These are phyloP conservation scores for Caloenas nicobarica DNA, from an alignment of 2,113 vertebrate species.

Conservation along the genomic window DNA sequence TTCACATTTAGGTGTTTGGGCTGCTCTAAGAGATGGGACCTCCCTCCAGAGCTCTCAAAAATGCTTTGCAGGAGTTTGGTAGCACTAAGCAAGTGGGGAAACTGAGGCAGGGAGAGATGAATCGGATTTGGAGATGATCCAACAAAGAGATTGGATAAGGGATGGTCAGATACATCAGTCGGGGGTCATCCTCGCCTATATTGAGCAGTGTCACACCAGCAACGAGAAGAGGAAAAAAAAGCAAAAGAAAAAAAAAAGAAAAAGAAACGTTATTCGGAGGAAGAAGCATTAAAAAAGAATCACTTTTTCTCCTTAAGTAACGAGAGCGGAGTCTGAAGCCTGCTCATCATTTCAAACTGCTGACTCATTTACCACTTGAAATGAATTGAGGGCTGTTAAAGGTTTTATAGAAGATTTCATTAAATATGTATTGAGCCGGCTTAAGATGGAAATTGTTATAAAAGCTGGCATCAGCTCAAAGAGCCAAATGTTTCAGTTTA, in stretches of 20 bases:
- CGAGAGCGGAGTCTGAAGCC: slow-evolving; percentile 46
- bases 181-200: too few species aligned
- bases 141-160: background rate
- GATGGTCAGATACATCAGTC: background rate
- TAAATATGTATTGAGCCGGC: slow-evolving; percentile 81
- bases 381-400: slow-evolving; percentile 81
- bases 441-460: slow-evolving; percentile 83
- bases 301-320: slow-evolving; percentile 69
- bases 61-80: background rate
- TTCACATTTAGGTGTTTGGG: background rate
- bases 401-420: slow-evolving; percentile 83
- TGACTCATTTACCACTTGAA: slow-evolving; percentile 82
- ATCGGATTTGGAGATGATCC: background rate
- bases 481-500: slow-evolving; percentile 73
- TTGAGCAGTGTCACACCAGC: background rate
- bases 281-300: slow-evolving; percentile 58
- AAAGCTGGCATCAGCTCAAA: slow-evolving; percentile 77
- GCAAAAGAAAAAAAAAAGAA: background rate
- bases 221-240: background rate
- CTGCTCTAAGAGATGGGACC: background rate
- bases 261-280: slow-evolving; percentile 43
- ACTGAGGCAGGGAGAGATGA: background rate
- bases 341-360: slow-evolving; percentile 73
- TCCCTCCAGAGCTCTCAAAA: background rate
- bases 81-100: background rate